phyloP scores from a whole-genome alignment of 2,113 vertebrate species.

The Cyphomyrus plagiostoma region DNA sequence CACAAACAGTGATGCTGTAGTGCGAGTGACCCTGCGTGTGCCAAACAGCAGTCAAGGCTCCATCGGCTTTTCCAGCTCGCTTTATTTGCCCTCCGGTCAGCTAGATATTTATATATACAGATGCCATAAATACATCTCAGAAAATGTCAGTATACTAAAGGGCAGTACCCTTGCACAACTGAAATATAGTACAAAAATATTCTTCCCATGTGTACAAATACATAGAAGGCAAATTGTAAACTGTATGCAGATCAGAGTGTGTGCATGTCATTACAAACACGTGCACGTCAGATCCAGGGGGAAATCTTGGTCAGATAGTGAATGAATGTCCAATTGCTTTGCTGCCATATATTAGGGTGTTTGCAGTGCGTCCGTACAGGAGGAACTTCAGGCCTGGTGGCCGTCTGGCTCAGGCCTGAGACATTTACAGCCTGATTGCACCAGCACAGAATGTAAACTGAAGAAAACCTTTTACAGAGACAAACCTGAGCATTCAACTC shows the following conservation, averaged over 20 bases:
- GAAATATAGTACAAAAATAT: conserved; percentile 50
- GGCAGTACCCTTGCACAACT: conserved; percentile 65
- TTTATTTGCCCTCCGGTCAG: conserved; percentile 49
- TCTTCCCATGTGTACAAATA: conserved; percentile 38
- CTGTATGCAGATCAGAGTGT: conserved; percentile 36
- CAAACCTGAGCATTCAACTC: conserved; percentile 50
- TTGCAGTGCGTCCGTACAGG: not conserved
- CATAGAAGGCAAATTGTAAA: conserved; percentile 46
- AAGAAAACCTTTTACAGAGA: conserved; percentile 25
- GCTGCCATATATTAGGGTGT: not conserved
- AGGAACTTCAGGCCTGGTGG: not conserved
- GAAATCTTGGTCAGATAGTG: not conserved
- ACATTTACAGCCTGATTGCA: conserved; percentile 40
- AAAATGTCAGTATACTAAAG: conserved; percentile 64
- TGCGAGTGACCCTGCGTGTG: conserved; percentile 51
- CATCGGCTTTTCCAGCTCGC: conserved; percentile 49
- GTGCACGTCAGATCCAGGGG: not conserved
- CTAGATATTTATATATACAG: conserved; percentile 55
- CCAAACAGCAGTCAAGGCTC: conserved; percentile 54
- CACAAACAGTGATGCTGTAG: conserved; percentile 58
- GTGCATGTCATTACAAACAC: not conserved
- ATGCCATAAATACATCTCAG: conserved; percentile 67
- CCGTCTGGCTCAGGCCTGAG: conserved; percentile 47
- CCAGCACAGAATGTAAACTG: conserved; percentile 40
- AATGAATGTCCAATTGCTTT: not conserved